Percentiles rank a stretch among this genome's conserved stretches.
These are phyloP conservation scores for Typhlichthys eigenmanni DNA, from an alignment of 2,797 vertebrate species.

Conservation along the genomic window DNA sequence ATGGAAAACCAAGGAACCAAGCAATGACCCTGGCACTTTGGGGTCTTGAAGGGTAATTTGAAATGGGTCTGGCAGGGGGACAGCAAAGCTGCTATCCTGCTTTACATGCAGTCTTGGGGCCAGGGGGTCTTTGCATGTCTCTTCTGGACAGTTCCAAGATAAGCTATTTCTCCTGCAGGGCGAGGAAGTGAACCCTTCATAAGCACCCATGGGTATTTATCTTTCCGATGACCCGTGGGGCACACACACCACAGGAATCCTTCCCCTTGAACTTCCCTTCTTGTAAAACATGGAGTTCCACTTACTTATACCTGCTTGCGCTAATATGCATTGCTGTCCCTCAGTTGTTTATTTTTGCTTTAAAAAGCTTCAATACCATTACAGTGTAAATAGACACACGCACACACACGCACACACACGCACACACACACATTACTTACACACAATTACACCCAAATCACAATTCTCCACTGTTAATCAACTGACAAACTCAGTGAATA, in stretches of 20 bases:
- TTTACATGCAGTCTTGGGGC: slow-evolving; percentile 29
- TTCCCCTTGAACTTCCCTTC: slow-evolving; percentile 19
- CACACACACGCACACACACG: background rate
- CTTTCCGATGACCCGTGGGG: slow-evolving; percentile 31
- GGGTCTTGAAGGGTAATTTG: slow-evolving; percentile 47
- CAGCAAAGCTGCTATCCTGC: slow-evolving; percentile 39
- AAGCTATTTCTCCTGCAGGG: slow-evolving; percentile 46
- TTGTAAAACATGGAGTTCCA: slow-evolving; percentile 10
- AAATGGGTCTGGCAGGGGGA: slow-evolving; percentile 45
- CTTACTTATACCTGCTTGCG: background rate
- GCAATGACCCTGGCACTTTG: background rate
- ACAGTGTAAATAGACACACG: background rate
- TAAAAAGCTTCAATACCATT: background rate
- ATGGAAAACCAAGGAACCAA: too few relatives aligned
- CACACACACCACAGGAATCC: slow-evolving; percentile 18
- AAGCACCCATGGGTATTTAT: slow-evolving; percentile 44
- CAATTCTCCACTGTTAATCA: slow-evolving; percentile 45
- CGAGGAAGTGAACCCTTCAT: slow-evolving; percentile 63
- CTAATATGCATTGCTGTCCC: slow-evolving; percentile 1
- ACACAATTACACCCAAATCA: slow-evolving; percentile 32
- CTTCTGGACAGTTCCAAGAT: slow-evolving; percentile 54
- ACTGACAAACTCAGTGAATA: slow-evolving; percentile 41
- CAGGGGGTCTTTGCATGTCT: slow-evolving; percentile 56
- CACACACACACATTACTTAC: slow-evolving; percentile 16
- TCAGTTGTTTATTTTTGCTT: slow-evolving; percentile 7